Conservation (phyloP, 1,140 invertebrate genomes). For the Antheraea pernyi region DNA sequence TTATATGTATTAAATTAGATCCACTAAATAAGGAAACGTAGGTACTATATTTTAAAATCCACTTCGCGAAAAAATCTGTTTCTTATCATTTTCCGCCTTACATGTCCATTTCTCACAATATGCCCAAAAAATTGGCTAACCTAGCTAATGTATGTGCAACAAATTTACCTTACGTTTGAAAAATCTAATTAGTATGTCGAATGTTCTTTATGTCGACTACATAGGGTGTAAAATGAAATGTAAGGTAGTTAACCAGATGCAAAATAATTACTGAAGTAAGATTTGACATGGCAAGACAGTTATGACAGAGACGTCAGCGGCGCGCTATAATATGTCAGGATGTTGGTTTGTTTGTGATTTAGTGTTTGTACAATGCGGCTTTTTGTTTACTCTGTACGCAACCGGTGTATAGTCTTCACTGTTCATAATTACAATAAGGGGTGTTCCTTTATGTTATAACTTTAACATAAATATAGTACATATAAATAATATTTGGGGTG, state of each 20-base stretch:
- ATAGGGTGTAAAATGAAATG: slow-evolving; percentile 21
- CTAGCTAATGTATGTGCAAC: slow-evolving; percentile 4
- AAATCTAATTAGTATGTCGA: slow-evolving; percentile 17
- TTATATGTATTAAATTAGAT: too few species aligned
- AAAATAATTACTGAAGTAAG: slow-evolving; percentile 21
- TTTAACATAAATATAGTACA: too few species aligned
- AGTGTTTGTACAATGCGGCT: background rate
- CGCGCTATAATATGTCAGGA: slow-evolving; percentile 36
- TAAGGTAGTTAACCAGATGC: slow-evolving; percentile 1
- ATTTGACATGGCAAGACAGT: slow-evolving; percentile 44
- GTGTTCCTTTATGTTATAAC: too few species aligned
- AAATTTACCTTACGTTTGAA: slow-evolving; percentile 8
- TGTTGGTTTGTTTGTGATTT: slow-evolving; percentile 23
- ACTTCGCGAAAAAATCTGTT: too few species aligned
- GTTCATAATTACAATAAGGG: background rate
- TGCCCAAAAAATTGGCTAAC: slow-evolving; percentile 10
- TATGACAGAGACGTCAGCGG: slow-evolving; percentile 40
- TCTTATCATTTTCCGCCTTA: background rate
- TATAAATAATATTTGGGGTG: too few species aligned
- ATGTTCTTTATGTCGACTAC: slow-evolving; percentile 8
- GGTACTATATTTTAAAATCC: too few species aligned
- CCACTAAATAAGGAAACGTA: too few species aligned
- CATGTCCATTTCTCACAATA: background rate
- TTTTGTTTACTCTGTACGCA: background rate
- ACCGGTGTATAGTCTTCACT: background rate